phyloP scores from a whole-genome alignment of 92 coral and sea anemone species.

The Phenganax stokvisi region DNA sequence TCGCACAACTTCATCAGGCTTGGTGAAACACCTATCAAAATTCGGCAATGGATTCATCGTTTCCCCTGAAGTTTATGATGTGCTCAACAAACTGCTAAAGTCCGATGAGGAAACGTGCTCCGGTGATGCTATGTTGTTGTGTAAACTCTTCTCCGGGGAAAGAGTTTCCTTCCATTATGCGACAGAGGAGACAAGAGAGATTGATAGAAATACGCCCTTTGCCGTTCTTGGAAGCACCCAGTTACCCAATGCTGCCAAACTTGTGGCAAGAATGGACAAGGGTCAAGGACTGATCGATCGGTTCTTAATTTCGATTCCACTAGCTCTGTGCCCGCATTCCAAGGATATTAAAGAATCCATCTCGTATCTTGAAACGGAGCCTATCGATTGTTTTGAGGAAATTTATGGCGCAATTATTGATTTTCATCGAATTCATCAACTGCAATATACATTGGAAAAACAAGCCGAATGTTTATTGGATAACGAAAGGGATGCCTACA shows the following conservation, averaged over 20 bases:
- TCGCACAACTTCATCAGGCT: slow-evolving; percentile 53
- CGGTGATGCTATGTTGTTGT: slow-evolving; percentile 39
- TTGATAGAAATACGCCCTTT: background rate
- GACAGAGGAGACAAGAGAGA: slow-evolving; percentile 33
- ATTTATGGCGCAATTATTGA: background rate
- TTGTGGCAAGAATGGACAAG: too few species aligned
- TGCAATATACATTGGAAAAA: background rate
- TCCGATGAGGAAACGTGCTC: slow-evolving; percentile 40
- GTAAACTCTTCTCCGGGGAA: slow-evolving; percentile 35
- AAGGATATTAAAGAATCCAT: slow-evolving; percentile 10
- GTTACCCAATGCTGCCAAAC: background rate
- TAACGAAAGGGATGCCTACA: background rate
- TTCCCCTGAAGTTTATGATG: slow-evolving; percentile 47
- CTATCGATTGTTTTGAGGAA: background rate
- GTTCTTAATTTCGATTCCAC: slow-evolving; percentile 25
- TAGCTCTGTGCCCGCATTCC: slow-evolving; percentile 23
- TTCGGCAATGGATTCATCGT: slow-evolving; percentile 35
- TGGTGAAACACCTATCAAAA: slow-evolving; percentile 45
- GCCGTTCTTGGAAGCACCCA: background rate
- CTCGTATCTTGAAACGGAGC: background rate
- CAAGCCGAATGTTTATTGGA: background rate
- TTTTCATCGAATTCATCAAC: background rate
- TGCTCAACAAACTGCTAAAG: slow-evolving; percentile 49
- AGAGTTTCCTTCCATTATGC: slow-evolving; percentile 39
- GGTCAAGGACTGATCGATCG: slow-evolving; percentile 8